Evolutionary conservation across 2,888 invertebrate genomes (phyloP).

Genomic region (Mimachlamys varia): DNA sequence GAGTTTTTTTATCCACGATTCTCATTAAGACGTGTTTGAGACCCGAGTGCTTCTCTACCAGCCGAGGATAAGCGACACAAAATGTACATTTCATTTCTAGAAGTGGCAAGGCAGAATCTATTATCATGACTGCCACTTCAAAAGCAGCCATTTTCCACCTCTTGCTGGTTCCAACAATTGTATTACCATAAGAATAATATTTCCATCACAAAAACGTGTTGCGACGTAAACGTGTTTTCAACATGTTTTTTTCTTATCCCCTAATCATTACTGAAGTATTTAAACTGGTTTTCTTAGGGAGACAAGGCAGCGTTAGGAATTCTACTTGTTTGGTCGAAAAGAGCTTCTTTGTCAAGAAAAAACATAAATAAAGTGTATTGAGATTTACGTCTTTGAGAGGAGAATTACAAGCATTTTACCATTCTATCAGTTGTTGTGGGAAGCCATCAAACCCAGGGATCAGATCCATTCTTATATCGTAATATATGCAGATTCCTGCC

Average conservation of each 20-base stretch:
- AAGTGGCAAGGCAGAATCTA: conserved; percentile 13
- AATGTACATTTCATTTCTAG: conserved; percentile 27
- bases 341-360: conserved; percentile 23
- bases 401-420: conserved; percentile 17
- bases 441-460: conserved; percentile 1
- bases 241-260: conserved; percentile 13
- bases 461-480: not conserved
- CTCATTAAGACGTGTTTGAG: conserved; percentile 22
- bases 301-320: conserved; percentile 11
- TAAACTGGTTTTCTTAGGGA: conserved; percentile 4
- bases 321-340: conserved; percentile 6
- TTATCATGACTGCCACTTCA: conserved; percentile 18
- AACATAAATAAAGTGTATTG: conserved; percentile 17
- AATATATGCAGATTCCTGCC: conserved; percentile 26
- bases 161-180: conserved; percentile 21
- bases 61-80: not conserved
- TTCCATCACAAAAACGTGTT: conserved; percentile 32
- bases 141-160: conserved; percentile 29
- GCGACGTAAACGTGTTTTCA: conserved; percentile 4
- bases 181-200: conserved; percentile 16
- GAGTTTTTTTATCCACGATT: not conserved
- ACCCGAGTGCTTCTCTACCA: not conserved
- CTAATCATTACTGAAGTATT: conserved; percentile 13
- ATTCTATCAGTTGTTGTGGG: not conserved
- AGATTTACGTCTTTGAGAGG: not conserved